Base-by-base conservation (phyloP, 2,113 vertebrate genomes). In the Channa maculata region DNA sequence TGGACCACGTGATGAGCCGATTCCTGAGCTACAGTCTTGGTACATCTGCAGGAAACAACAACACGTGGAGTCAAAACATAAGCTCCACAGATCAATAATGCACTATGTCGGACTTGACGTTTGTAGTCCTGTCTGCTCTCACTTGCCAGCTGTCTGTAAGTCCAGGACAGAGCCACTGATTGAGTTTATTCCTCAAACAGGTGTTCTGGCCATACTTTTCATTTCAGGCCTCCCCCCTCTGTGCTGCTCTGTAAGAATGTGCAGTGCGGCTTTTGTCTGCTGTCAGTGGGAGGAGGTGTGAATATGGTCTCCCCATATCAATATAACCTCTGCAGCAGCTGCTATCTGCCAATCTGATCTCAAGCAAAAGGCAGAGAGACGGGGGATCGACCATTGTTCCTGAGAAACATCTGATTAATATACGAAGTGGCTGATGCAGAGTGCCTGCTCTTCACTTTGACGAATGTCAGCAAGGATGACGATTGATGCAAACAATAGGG, bases 1-100 rank as follows among this genome's bases (percentile, higher is more conserved):
- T 50, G 79, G 65, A 79, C 65, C 65, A 71, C 12, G 85, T 65
- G 83, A 79, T 2, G 71, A 77, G 54, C 49, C 12, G 51, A 36
- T 44, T 83, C 60, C 75, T 44, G 82, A 68, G 57, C 70, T 50
- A 2, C 60, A 34, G 71, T 61, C 74, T 36, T 67, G 55, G 60
- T 66, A n/a, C 88, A 89, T 89, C 92, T 93, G 36, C 11, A 63
- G 65, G 37, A 38, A 24, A 33, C 65, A 11, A 71, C 14, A 79
- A 4, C 45, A 4, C 24, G 61, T 1, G 77, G 71, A 57, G 70
- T 64, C 53, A 62, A 10, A 73, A 79, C 48, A 38, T 52, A 82
- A 67, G 34, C 14, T 71, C 39, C 54, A 38, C 36, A 36, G 69
- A 83, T 60, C 74, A 74, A 80, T 70, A 63, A 71, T 61, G 53